Percentiles rank a stretch among this genome's conserved stretches.
These are phyloP conservation scores for Parazoanthus swiftii DNA, from an alignment of 92 coral and sea anemone genomes.

Conservation along the genomic window DNA sequence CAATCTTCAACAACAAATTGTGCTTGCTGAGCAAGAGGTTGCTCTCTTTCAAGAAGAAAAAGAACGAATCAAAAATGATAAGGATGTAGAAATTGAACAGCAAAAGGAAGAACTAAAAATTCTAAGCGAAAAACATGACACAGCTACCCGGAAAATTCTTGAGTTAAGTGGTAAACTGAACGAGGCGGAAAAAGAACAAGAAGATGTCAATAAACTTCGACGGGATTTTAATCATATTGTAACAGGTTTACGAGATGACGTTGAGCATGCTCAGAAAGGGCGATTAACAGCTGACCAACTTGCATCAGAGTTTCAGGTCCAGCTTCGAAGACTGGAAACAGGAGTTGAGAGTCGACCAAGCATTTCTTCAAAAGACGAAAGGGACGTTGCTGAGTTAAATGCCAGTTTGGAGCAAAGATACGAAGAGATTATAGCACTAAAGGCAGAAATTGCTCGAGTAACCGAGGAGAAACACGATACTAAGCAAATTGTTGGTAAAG, in stretches of 20 bases:
- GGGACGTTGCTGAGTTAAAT: not conserved
- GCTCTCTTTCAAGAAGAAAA: conserved; percentile 31
- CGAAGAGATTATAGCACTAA: conserved; percentile 46
- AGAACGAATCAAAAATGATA: conserved; percentile 30
- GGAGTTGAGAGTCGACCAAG: conserved; percentile 1
- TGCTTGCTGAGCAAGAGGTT: conserved; percentile 50
- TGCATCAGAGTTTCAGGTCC: conserved; percentile 71
- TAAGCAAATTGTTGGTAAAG: not conserved
- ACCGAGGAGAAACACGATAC: conserved; percentile 35
- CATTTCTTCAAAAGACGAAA: not conserved
- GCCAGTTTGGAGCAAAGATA: conserved; percentile 35
- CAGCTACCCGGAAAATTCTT: conserved; percentile 21
- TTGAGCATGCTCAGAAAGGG: conserved; percentile 74
- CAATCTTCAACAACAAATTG: conserved; percentile 28
- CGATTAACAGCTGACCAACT: conserved; percentile 76
- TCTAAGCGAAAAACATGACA: conserved; percentile 28
- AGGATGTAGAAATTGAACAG: conserved; percentile 36
- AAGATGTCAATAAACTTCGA: conserved; percentile 69
- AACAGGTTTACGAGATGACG: conserved; percentile 84
- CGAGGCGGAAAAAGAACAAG: conserved; percentile 53
- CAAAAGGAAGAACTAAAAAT: conserved; percentile 43
- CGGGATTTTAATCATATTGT: conserved; percentile 85
- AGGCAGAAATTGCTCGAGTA: conserved; percentile 44
- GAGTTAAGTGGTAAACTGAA: conserved; percentile 41
- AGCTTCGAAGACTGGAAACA: conserved; percentile 36